phyloP scores from a whole-genome alignment of 2,797 vertebrate species.

The Hippocampus kuda region DNA sequence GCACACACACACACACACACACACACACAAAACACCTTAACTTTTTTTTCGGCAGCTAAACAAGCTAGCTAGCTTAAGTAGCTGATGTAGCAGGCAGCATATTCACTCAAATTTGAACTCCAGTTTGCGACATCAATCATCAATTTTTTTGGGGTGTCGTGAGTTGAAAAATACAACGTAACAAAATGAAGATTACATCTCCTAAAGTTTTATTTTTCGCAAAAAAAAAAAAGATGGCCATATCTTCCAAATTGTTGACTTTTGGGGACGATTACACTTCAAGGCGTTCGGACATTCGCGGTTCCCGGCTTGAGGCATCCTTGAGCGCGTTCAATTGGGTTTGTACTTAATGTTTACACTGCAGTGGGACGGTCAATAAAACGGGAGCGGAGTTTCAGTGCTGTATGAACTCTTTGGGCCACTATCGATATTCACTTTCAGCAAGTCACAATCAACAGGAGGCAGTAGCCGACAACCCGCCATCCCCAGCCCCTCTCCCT shows the following conservation, averaged over 20 bases:
- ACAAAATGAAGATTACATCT: not conserved
- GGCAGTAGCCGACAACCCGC: not conserved
- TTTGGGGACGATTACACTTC: not conserved
- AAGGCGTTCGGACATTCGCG: not conserved
- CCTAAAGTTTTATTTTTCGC: not conserved
- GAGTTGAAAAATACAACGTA: not conserved
- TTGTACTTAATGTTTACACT: not conserved
- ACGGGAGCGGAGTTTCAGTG: not conserved
- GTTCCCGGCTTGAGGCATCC: not conserved
- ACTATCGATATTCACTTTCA: slow-evolving; percentile 18
- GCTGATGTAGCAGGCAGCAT: too few species aligned
- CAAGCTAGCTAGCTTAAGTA: too few species aligned
- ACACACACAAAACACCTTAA: too few species aligned
- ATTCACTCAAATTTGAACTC: too few species aligned
- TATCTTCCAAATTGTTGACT: not conserved
- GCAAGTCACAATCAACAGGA: not conserved
- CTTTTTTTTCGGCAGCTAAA: too few species aligned
- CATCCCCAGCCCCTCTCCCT: not conserved
- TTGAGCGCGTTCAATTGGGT: not conserved
- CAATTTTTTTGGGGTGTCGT: not conserved
- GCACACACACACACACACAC: too few species aligned
- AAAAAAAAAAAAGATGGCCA: not conserved
- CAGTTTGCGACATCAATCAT: not conserved
- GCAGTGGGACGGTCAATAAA: not conserved
- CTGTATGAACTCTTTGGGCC: slow-evolving; percentile 7